Percentiles rank a stretch among this genome's conserved stretches.
phyloP scores from a whole-genome alignment of 2,888 invertebrate genomes.

The Agrotis ipsilon region DNA sequence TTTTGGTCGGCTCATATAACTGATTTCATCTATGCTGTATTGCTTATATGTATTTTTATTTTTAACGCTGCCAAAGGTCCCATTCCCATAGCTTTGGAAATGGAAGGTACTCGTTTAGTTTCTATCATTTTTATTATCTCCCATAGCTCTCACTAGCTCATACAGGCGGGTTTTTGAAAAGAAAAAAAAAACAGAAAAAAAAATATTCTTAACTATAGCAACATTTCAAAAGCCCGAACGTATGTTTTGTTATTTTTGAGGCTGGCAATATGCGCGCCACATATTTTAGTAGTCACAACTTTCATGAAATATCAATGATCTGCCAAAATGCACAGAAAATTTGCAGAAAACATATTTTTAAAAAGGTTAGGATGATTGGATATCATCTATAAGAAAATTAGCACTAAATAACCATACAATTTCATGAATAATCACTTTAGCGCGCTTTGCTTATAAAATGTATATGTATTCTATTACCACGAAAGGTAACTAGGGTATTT shows the following conservation, averaged over 20 bases:
- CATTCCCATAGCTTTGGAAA: slow-evolving; percentile 91
- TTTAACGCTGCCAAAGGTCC: slow-evolving; percentile 89
- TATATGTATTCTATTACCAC: slow-evolving; percentile 40
- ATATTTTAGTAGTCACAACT: slow-evolving; percentile 16
- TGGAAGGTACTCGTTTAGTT: slow-evolving; percentile 87
- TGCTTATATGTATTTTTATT: slow-evolving; percentile 86
- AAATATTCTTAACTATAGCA: too few relatives aligned
- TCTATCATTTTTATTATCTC: slow-evolving; percentile 66
- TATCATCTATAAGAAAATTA: neutral
- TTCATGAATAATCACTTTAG: slow-evolving; percentile 33
- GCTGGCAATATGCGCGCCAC: slow-evolving; percentile 54
- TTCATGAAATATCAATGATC: neutral
- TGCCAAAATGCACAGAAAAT: slow-evolving; percentile 1
- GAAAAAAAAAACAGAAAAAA: neutral
- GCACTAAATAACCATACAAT: slow-evolving; percentile 15
- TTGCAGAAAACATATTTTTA: too few relatives aligned
- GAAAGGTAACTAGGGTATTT: slow-evolving; percentile 16
- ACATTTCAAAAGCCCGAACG: slow-evolving; percentile 33
- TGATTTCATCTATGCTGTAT: slow-evolving; percentile 72
- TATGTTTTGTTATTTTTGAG: slow-evolving; percentile 58
- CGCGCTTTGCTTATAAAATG: slow-evolving; percentile 61
- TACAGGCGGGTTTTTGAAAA: slow-evolving; percentile 43
- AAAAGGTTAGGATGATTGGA: neutral
- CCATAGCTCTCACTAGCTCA: slow-evolving; percentile 43
- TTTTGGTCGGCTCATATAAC: slow-evolving; percentile 50